Evolutionary conservation across 2,113 vertebrate genomes (phyloP), one percentile per base, ranked within the genome.

Genomic region (Halcyon malimbica): DNA sequence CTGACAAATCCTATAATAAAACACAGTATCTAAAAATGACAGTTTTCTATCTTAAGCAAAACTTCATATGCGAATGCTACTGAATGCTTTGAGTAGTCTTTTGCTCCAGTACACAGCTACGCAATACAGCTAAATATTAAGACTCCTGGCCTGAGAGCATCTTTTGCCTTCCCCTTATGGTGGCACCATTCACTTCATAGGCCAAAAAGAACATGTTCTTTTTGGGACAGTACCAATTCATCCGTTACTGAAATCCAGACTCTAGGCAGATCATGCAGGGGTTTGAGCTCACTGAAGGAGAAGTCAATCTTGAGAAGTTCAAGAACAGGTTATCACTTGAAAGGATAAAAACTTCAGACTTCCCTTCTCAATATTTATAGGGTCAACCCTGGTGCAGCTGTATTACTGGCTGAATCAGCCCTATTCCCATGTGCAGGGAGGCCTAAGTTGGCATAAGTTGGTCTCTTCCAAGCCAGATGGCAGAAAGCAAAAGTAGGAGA

Each of bases 401-500:
- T 70, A 86, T 48, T 92, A 94, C 79, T 83, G 85, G 90, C 94
- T 96, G 96, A 96, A 93, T 96, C 96, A 96, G 93, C 90, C 83
- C 75, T 94, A 93, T 83, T 96, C 68, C 88, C 85, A 92, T 70
- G 86, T 64, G 82, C 68, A 90, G 76, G 77, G 92, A 95, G 92
- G 93, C 85, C 92, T 92, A 93, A 90, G 33, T 81, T 96, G 94
- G 94, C 94, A 90, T 95, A 80, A 63, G 8, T 3, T 93, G 96
- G 79, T 92, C 63, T 94, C 90, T 93, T 95, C 63, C 63, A 93
- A 94, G 94, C 94, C 96, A 96, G 96, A 97, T 96, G 90, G 94
- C 94, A 95, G 92, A 96, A 95, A 94, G 83, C 84, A 96, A 75
- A 95, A 95, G 92, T 56, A 89, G 87, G 96, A 96, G 94, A 97